Evolutionary conservation across 2,797 vertebrate genomes (phyloP), one percentile per base, ranked within the genome.

Genomic region (Syndactyla subalaris): DNA sequence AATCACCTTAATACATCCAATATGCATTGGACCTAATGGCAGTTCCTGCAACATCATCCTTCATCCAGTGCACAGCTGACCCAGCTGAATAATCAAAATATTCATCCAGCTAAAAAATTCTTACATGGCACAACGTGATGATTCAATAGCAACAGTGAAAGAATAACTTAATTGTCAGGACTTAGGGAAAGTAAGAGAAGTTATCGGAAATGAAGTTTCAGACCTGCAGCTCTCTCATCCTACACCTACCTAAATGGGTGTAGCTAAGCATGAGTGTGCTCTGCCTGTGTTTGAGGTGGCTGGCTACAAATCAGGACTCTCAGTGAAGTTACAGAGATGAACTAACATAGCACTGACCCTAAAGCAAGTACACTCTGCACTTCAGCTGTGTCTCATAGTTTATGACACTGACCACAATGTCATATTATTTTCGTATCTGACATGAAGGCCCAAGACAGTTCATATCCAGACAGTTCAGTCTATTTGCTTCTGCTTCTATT

Each of bases 11-110:
- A 36, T 16, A 71, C 12, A 29, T 43, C 17, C 11, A 62, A 18
- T 38, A 88, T 23, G 5, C 2, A 7, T 6, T 62, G 71, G 36
- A 82, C 39, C 3, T 74, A 79, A 75, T 6, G 45, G 36, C 20
- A 58, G 15, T 9, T 82, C 27, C 77, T 52, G 78, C 39, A 93
- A 48, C 4, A 19, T 38, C 68, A 81, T 78, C 61, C 24, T 73
- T 92, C 43, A 51, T 63, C 55, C 71, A 38, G n/a, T 29, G 51
- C 51, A 63, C 48, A 61, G 38, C 6, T 85, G 76, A 80, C 26
- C 27, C 52, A 80, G 68, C 36, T 68, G 78, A 86, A 94, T 78
- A 90, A 57, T 84, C 38, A 61, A 78, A 86, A 92, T 68, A 90
- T 68, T 86, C 41, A 68, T 14, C 70, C 46, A 92, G 30, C 7